These are phyloP conservation scores for Eucidaris tribuloides DNA, from an alignment of 35 echinoderm and acorn worm genomes.

Conservation along the genomic window DNA sequence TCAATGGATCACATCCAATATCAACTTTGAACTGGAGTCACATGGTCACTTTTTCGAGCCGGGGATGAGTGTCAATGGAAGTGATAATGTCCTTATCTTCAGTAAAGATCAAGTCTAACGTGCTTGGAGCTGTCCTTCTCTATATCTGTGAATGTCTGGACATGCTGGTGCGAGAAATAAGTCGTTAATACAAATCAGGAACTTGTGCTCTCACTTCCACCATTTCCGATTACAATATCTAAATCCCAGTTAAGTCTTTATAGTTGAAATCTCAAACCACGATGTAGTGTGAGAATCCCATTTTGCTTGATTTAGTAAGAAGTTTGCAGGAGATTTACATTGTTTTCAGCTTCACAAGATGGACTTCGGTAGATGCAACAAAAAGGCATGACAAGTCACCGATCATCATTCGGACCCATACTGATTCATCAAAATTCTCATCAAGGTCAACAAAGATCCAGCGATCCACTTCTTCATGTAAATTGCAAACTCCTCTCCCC, in stretches of 20 bases:
- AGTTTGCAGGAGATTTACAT: neutral
- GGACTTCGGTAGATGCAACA: slow-evolving; percentile 29
- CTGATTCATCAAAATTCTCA: neutral
- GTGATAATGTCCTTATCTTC: neutral
- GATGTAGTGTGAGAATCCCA: neutral
- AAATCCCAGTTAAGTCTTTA: neutral
- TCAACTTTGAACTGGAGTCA: neutral
- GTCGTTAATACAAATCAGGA: neutral
- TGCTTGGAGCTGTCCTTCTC: neutral
- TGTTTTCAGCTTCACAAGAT: neutral
- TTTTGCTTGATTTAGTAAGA: neutral
- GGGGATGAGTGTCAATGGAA: neutral
- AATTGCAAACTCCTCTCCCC: slow-evolving; percentile 21
- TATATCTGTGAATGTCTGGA: neutral
- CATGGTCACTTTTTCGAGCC: slow-evolving; percentile 21
- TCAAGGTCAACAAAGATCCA: neutral
- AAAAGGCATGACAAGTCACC: neutral
- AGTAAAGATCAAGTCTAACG: neutral
- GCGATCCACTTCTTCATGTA: neutral
- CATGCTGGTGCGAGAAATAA: neutral
- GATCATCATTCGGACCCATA: neutral
- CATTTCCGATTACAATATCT: neutral
- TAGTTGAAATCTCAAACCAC: slow-evolving; percentile 11
- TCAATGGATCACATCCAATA: too few relatives aligned
- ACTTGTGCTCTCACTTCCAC: neutral